Evolutionary conservation across 2,797 vertebrate species (phyloP).

Genomic region (Megaceryle alcyon): DNA sequence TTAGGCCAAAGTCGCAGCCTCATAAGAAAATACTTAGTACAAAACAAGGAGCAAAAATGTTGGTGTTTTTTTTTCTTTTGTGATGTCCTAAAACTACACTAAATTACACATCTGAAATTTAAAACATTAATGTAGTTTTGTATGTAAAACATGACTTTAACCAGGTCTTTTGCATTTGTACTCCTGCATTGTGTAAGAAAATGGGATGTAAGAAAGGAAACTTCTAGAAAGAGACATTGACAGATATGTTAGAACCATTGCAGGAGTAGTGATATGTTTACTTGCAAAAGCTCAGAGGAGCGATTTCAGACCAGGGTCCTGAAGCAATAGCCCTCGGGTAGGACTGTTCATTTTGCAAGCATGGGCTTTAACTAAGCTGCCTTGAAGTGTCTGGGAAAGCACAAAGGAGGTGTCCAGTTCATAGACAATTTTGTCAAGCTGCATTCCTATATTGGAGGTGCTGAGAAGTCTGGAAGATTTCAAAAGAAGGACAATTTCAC

Average conservation of each 20-base stretch:
- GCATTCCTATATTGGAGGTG: neutral
- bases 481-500: neutral
- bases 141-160: neutral
- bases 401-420: neutral
- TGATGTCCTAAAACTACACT: neutral
- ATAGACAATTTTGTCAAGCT: neutral
- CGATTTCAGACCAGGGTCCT: neutral
- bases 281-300: neutral
- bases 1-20: constrained; percentile 10
- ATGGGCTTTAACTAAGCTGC: neutral
- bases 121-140: neutral
- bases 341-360: neutral
- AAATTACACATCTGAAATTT: neutral
- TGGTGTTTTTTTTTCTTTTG: neutral
- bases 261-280: neutral
- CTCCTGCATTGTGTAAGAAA: neutral
- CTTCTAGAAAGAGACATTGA: neutral
- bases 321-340: neutral
- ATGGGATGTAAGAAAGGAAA: neutral
- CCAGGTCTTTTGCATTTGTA: neutral
- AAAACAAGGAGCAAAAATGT: neutral
- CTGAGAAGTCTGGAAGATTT: neutral
- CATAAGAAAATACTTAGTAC: neutral
- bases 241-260: neutral
- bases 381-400: neutral